These are phyloP conservation scores for Nebria brevicollis DNA, from an alignment of 2,888 invertebrate species.

Conservation along the genomic window DNA sequence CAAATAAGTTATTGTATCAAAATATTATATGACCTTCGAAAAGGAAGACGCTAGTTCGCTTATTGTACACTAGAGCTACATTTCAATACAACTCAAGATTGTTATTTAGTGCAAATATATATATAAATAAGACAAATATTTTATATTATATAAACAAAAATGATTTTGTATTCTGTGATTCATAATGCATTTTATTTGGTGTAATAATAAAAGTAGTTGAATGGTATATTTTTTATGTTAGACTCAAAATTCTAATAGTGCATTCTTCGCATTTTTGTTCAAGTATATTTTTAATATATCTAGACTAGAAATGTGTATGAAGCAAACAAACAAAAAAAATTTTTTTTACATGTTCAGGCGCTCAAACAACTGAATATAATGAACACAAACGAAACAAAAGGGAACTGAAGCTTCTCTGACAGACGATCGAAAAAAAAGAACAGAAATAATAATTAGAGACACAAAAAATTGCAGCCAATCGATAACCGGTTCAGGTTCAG, in stretches of 20 bases:
- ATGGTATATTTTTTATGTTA: no score
- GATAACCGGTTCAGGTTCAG: conserved; percentile 14
- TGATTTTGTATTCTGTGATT: no score
- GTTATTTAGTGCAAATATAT: no score
- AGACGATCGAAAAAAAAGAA: not conserved
- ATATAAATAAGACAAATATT: no score
- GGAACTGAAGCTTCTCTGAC: not conserved
- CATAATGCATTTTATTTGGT: no score
- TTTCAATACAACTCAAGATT: no score
- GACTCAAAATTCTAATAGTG: no score
- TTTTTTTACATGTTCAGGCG: not conserved
- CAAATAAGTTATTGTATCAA: not conserved
- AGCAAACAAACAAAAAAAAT: not conserved
- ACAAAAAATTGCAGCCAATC: conserved; percentile 14
- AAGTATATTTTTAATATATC: not conserved
- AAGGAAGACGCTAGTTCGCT: no score
- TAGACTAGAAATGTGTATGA: not conserved
- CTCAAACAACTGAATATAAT: not conserved
- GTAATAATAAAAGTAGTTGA: no score
- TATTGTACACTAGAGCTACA: no score
- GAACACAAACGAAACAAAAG: not conserved
- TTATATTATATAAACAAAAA: no score
- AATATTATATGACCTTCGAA: no score
- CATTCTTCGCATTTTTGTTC: not conserved
- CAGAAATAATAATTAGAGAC: not conserved